A percentile compares a stretch with the other conserved stretches of the same genome.
phyloP scores from a whole-genome alignment of 2,888 invertebrate species.

The Atrina japonica region DNA sequence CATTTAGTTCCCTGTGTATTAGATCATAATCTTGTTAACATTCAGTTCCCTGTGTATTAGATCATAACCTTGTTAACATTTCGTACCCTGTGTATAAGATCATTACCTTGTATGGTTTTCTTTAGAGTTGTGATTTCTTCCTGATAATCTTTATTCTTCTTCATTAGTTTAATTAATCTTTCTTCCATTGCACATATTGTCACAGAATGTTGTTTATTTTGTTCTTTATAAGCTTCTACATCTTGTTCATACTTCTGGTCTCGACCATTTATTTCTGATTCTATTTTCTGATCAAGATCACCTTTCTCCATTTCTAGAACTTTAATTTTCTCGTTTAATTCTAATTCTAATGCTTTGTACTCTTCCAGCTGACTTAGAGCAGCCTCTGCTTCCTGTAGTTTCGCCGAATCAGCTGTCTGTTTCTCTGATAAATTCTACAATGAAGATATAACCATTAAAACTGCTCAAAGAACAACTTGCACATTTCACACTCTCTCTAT shows the following conservation, averaged over 20 bases:
- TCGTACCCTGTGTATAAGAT: no score
- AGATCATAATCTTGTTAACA: no score
- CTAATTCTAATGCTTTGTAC: constrained; percentile 61
- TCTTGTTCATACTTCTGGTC: constrained; percentile 64
- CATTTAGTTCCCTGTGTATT: no score
- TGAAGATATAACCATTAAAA: background rate
- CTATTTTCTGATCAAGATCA: constrained; percentile 56
- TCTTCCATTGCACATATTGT: constrained; percentile 80
- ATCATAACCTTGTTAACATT: no score
- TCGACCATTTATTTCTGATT: constrained; percentile 57
- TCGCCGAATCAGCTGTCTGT: constrained; percentile 65
- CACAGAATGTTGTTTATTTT: constrained; percentile 79
- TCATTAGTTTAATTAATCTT: constrained; percentile 73
- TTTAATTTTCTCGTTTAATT: constrained; percentile 64
- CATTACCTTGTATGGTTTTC: constrained; percentile 66
- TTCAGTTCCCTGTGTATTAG: no score
- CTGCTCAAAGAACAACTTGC: no score
- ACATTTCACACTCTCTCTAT: no score
- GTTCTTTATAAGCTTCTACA: constrained; percentile 74
- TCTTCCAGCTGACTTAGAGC: constrained; percentile 69
- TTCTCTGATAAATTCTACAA: constrained; percentile 70
- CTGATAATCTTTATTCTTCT: constrained; percentile 76
- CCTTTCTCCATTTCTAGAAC: constrained; percentile 56
- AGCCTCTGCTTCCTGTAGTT: constrained; percentile 66
- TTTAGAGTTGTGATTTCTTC: constrained; percentile 69